A percentile compares a stretch with the other conserved stretches of the same genome.
Conservation (phyloP, 2,797 vertebrate species). For the Eidolon dupreanum region DNA sequence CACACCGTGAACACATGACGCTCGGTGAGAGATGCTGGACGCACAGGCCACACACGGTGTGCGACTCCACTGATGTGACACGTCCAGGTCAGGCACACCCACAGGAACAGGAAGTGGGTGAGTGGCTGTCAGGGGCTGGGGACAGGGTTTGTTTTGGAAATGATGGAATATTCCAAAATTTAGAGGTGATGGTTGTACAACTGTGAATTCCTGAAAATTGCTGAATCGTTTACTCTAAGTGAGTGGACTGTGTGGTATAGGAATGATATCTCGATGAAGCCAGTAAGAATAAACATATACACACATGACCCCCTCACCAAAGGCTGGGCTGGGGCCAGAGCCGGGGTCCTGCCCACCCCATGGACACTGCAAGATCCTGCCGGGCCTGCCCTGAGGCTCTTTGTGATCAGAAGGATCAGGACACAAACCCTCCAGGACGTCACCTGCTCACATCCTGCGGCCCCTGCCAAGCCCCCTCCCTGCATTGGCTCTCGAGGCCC, state of each 20-base stretch:
- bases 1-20: rapidly evolving
- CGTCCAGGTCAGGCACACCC: neutral
- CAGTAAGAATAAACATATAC: neutral
- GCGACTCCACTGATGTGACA: neutral
- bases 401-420: neutral
- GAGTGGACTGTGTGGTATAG: neutral
- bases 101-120: neutral
- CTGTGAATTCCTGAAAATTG: neutral
- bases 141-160: neutral
- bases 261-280: neutral
- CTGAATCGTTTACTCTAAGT: neutral
- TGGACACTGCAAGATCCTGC: too few species aligned
- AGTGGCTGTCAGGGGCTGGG: rapidly evolving
- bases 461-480: neutral
- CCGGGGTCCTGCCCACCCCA: neutral
- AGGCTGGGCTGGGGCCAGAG: neutral
- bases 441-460: neutral
- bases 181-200: neutral
- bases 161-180: neutral
- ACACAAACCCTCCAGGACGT: neutral
- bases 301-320: too few species aligned
- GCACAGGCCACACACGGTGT: rapidly evolving
- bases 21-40: neutral
- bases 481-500: neutral
- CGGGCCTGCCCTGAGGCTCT: neutral